Evolutionary conservation across 2,113 vertebrate species (phyloP).

Genomic region (Cebidichthys violaceus): DNA sequence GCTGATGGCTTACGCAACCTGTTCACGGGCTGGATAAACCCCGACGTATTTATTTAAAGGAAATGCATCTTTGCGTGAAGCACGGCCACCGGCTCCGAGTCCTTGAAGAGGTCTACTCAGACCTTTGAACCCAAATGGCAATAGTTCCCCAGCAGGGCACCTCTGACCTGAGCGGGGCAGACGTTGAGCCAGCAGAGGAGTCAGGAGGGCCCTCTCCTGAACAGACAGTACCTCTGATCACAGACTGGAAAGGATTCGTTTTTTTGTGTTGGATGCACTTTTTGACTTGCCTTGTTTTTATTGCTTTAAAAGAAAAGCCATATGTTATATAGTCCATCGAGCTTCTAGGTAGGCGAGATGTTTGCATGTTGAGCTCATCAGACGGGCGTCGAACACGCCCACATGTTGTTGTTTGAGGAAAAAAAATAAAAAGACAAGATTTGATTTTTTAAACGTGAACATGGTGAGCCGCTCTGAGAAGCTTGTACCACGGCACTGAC

Average conservation of each 20-base stretch:
- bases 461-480: constrained; percentile 79
- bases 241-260: constrained; percentile 80
- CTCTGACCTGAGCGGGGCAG: constrained; percentile 52
- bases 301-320: constrained; percentile 89
- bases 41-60: constrained; percentile 84
- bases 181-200: constrained; percentile 69
- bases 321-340: constrained; percentile 81
- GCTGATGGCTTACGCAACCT: constrained; percentile 66
- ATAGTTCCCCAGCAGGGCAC: constrained; percentile 35
- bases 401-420: constrained; percentile 74
- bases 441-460: constrained; percentile 71
- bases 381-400: constrained; percentile 74
- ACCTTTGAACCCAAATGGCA: constrained; percentile 66
- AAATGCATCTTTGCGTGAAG: constrained; percentile 63
- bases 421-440: constrained; percentile 44
- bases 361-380: constrained; percentile 85
- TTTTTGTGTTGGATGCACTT: constrained; percentile 86
- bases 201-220: constrained; percentile 55
- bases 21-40: constrained; percentile 67
- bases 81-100: constrained; percentile 60
- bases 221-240: constrained; percentile 70
- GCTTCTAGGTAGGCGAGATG: constrained; percentile 82
- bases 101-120: constrained; percentile 58
- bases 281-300: constrained; percentile 81
- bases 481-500: constrained; percentile 86